A percentile compares a stretch with the other conserved stretches of the same genome.
These are phyloP conservation scores for Myotis davidii DNA, from an alignment of 2,113 vertebrate genomes.

Conservation along the genomic window DNA sequence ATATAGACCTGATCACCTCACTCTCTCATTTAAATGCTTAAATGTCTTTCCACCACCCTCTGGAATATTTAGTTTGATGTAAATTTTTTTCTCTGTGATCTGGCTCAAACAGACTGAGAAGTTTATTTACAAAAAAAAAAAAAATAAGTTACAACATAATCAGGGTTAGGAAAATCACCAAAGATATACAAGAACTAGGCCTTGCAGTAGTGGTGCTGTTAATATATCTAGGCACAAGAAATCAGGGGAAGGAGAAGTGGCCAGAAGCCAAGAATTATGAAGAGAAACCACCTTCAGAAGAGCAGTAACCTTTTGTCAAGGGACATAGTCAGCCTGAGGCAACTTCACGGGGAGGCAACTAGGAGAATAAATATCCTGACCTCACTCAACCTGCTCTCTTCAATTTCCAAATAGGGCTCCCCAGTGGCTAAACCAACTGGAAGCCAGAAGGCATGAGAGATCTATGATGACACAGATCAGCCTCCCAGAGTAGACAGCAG, in stretches of 20 bases:
- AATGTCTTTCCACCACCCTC: not conserved
- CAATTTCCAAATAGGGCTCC: not conserved
- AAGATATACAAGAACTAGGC: not conserved
- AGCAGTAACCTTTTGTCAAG: not conserved
- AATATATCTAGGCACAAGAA: not conserved
- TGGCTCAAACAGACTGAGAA: not conserved
- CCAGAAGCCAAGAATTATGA: not conserved
- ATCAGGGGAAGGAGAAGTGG: not conserved
- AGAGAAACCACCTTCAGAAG: not conserved
- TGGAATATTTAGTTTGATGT: not conserved
- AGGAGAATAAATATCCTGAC: constrained; percentile 39
- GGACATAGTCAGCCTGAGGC: not conserved
- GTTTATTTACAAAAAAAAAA: not conserved
- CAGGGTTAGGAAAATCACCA: not conserved
- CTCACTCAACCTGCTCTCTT: not conserved
- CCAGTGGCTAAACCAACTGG: not conserved
- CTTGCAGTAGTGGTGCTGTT: not conserved
- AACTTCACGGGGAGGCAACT: not conserved
- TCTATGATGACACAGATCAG: not conserved
- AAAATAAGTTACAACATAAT: not conserved
- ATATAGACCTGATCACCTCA: not conserved
- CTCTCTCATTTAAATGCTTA: not conserved
- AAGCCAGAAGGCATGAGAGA: constrained; percentile 7
- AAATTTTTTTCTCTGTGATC: not conserved
- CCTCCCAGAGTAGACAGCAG: not conserved